Base-by-base conservation (phyloP, 1,140 invertebrate species). In the Brachionus paranguensis region DNA sequence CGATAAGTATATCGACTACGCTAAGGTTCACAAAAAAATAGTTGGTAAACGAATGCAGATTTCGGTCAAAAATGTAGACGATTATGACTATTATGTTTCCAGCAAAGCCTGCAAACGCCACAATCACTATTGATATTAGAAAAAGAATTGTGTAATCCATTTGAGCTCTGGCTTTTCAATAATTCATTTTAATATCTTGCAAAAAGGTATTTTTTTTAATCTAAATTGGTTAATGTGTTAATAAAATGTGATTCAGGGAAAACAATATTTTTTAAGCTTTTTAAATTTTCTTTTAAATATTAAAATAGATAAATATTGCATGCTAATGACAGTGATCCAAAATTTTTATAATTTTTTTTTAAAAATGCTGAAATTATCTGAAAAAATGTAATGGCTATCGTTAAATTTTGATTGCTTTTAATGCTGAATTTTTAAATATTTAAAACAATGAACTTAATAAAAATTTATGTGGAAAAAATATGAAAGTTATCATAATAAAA, bases 31-130 rank as follows among this genome's bases (percentile, higher is more conserved):
- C 85, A 65, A 97, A 92, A 88, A 97, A 96, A 85, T 96, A 94
- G 87, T 98, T 97, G 65, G 95, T 97, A 55, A 95, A 96, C 88
- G 95, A 96, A 85, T 95, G 91, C 93, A 97, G 94, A 87, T 96
- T 94, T 88, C 95, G 95, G 20, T 94, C 94, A 87, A 93, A 93
- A 85, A 95, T 92, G 68, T 97, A 95, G 47, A 97, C 95, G 86
- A 96, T 92, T 14, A 95, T 94, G 85, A 97, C 95, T 92, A 96
- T 93, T 60, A 95, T 91, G 88, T 96, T 96, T n/a, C 95, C 95
- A 41, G 95, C 91, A 60, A 95, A 92, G 10, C 95, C 95, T 78
- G 95, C 90, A 78, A 93, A 91, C 91, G 53, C 50, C 12, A 79
- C 53, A 1, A 47, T 50, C 12, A 50, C 12, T 29, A 76, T 76